Percentiles rank a stretch among this genome's conserved stretches.
Evolutionary conservation across 2,888 invertebrate species (phyloP).

Genomic region (Sipha maydis): DNA sequence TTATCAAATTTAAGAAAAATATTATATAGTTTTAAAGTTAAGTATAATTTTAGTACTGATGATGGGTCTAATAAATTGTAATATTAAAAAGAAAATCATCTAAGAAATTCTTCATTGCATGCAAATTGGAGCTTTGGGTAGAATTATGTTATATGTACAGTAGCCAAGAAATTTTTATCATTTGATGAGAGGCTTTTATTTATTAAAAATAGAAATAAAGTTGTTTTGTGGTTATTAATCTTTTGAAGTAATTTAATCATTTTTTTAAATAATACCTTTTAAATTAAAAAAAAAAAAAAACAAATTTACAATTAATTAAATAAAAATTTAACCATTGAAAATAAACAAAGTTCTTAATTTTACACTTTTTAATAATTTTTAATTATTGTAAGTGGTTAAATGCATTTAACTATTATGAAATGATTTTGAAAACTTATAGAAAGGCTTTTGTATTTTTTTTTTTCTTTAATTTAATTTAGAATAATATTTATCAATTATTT

Average conservation of each 20-base stretch:
- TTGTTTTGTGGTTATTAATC: too few species aligned
- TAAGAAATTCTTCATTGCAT: neutral
- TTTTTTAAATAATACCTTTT: too few species aligned
- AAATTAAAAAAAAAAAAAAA: too few species aligned
- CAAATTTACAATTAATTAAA: too few species aligned
- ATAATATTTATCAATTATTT: neutral
- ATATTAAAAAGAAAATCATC: neutral
- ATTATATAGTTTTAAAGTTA: too few species aligned
- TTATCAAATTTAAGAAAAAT: too few species aligned
- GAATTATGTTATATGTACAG: neutral
- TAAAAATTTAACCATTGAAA: too few species aligned
- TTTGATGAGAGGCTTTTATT: neutral
- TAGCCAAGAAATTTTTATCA: neutral
- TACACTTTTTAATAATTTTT: too few species aligned
- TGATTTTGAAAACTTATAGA: slow-evolving; percentile 37
- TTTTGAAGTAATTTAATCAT: too few species aligned
- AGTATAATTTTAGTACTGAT: too few species aligned
- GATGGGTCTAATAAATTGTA: neutral
- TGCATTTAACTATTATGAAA: slow-evolving; percentile 40
- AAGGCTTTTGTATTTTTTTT: slow-evolving; percentile 8
- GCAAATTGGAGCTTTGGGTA: neutral
- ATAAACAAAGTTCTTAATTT: too few species aligned
- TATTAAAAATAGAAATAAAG: neutral
- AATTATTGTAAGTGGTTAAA: too few species aligned
- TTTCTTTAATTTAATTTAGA: neutral